A percentile compares a stretch with the other conserved stretches of the same genome.
These are phyloP conservation scores for Sanderia malayensis DNA, from an alignment of 30 jellyfish, hydroid and myxozoan genomes.

Conservation along the genomic window DNA sequence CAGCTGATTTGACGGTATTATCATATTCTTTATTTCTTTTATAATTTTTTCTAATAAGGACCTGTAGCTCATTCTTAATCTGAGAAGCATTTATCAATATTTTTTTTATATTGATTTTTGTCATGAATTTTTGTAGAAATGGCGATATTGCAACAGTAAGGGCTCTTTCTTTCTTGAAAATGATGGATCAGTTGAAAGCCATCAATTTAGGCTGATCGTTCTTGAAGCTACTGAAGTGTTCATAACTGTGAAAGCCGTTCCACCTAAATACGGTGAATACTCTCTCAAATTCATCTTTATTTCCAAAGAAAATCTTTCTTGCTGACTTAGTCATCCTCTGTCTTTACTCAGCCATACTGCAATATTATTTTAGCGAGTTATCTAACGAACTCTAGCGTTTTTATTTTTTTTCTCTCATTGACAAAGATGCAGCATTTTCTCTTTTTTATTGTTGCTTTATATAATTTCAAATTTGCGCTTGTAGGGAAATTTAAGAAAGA, in stretches of 20 bases:
- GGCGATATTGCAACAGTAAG: slow-evolving; percentile 69
- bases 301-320: no score
- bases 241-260: slow-evolving; percentile 66
- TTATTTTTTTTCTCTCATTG: no score
- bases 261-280: slow-evolving; percentile 90
- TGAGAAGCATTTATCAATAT: background rate
- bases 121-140: slow-evolving; percentile 34
- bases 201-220: slow-evolving; percentile 67
- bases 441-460: no score
- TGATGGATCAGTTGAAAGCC: slow-evolving; percentile 71
- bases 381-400: no score
- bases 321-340: no score
- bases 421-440: no score
- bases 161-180: slow-evolving; percentile 83
- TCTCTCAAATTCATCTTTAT: no score
- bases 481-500: slow-evolving; percentile 64
- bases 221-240: slow-evolving; percentile 69
- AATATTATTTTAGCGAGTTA: no score
- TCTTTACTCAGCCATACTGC: no score
- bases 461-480: background rate
- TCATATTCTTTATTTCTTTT: background rate
- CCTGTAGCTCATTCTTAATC: no score
- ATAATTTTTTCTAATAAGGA: background rate
- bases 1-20: slow-evolving; percentile 73
- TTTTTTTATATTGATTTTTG: background rate